Percentiles rank a stretch among this genome's conserved stretches.
phyloP scores from a whole-genome alignment of 1,140 invertebrate genomes.

The Cepaea nemoralis region DNA sequence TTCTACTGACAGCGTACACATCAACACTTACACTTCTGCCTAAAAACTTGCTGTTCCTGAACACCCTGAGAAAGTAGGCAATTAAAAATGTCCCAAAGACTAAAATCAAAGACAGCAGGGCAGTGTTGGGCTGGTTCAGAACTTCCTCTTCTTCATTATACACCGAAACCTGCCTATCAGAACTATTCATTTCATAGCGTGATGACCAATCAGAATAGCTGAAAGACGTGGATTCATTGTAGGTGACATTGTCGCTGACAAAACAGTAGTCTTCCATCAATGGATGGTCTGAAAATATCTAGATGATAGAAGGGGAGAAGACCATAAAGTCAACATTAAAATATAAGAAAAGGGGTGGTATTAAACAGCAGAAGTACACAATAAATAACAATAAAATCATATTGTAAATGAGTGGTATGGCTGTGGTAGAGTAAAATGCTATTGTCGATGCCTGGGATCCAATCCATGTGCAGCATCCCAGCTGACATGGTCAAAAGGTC shows the following conservation, averaged over 20 bases:
- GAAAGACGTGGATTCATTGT: neutral
- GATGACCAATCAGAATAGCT: neutral
- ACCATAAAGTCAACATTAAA: too few relatives aligned
- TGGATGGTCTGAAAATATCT: constrained; percentile 26
- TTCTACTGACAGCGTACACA: too few relatives aligned
- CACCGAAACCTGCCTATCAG: neutral
- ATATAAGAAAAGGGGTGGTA: too few relatives aligned
- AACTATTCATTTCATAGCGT: neutral
- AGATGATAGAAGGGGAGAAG: neutral
- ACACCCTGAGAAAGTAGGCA: constrained; percentile 91
- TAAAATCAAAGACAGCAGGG: constrained; percentile 91
- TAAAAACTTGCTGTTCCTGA: constrained; percentile 94
- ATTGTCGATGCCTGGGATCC: too few relatives aligned
- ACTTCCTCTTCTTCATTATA: neutral
- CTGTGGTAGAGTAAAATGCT: too few relatives aligned
- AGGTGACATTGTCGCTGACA: neutral
- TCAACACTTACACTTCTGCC: constrained; percentile 85
- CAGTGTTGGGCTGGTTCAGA: constrained; percentile 81
- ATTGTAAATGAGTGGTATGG: too few relatives aligned
- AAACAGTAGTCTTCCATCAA: constrained; percentile 11
- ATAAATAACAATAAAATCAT: too few relatives aligned
- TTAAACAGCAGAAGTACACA: too few relatives aligned
- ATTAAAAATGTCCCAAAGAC: constrained; percentile 93
- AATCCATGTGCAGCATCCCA: too few relatives aligned
- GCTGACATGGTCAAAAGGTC: too few relatives aligned